Conservation (phyloP, 2,888 invertebrate species). For the Amblyjoppa fuscipennis region DNA sequence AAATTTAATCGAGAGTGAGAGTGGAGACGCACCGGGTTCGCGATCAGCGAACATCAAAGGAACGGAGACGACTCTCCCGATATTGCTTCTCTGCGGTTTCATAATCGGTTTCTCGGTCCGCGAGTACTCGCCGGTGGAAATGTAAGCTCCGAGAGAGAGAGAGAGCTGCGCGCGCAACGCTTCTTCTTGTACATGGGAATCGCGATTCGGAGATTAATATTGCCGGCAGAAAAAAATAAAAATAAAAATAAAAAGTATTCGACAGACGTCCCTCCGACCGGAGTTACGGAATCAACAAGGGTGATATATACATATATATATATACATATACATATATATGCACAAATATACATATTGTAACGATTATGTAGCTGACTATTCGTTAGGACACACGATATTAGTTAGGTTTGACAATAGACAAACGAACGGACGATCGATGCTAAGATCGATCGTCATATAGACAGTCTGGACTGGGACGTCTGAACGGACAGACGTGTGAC, state of each 20-base stretch:
- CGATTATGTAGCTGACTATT: no score
- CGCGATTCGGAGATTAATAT: conserved; percentile 6
- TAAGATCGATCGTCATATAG: no score
- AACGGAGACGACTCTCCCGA: conserved; percentile 21
- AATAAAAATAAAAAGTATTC: neutral
- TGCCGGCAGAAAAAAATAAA: neutral
- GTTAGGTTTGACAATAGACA: no score
- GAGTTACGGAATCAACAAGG: conserved; percentile 3
- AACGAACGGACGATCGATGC: no score
- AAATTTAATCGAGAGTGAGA: conserved; percentile 60
- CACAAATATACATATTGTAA: no score
- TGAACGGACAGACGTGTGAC: no score
- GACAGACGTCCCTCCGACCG: neutral
- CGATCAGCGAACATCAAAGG: conserved; percentile 32
- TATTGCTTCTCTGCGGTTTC: conserved; percentile 50
- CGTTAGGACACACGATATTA: no score
- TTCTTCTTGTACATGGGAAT: conserved; percentile 22
- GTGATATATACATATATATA: neutral
- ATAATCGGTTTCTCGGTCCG: conserved; percentile 52
- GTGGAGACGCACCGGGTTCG: conserved; percentile 17
- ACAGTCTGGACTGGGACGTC: no score
- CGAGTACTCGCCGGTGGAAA: neutral
- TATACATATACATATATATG: no score
- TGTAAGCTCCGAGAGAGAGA: conserved; percentile 15
- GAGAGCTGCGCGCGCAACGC: neutral